Base-by-base conservation (phyloP, 2,113 vertebrate species). In the Alaudala cheleensis region DNA sequence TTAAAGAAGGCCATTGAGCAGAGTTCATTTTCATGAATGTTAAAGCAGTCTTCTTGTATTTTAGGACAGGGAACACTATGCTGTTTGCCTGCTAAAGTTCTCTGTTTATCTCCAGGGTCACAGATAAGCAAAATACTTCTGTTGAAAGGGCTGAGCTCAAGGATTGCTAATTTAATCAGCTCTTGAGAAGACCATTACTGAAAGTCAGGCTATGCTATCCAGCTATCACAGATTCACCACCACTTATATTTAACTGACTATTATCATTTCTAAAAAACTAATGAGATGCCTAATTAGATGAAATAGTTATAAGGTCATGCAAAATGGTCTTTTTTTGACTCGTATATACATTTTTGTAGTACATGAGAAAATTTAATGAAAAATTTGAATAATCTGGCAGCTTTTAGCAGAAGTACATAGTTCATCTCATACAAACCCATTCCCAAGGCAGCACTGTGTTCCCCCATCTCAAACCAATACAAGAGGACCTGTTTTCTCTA, bases 1-100 rank as follows among this genome's bases (percentile, higher is more conserved):
- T 14, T 61, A 89, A 24, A 17, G n/a, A 72, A n/a, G 28, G 25
- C 0, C 1, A 82, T 29, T 0, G 0, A 81, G 9, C 24, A 3
- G 14, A 4, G 3, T 23, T 45, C 31, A n/a, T 37, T 64, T 80
- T 44, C 5, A 4, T 16, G 81, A 77, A 2, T 2, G 14, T 29
- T 74, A 18, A 66, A 58, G 18, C 15, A 58, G 14, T 10, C 8
- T 18, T 67, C 8, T 20, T 58, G 1, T 37, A n/a, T 42, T 87
- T 84, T 57, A 77, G 44, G 2, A 34, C 14, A 44, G 18, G 22
- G 9, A 87, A 56, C 19, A 49, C 44, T 29, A 26, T 5, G 7
- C 12, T 56, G 21, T 42, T 49, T 42, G 45, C 22, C 45, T 77
- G 40, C 20, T 53, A 6, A 80, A 65, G 24, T 5, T 77, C 14